These are phyloP conservation scores for Halcyon malimbica DNA, from an alignment of 2,113 vertebrate genomes.

Conservation along the genomic window DNA sequence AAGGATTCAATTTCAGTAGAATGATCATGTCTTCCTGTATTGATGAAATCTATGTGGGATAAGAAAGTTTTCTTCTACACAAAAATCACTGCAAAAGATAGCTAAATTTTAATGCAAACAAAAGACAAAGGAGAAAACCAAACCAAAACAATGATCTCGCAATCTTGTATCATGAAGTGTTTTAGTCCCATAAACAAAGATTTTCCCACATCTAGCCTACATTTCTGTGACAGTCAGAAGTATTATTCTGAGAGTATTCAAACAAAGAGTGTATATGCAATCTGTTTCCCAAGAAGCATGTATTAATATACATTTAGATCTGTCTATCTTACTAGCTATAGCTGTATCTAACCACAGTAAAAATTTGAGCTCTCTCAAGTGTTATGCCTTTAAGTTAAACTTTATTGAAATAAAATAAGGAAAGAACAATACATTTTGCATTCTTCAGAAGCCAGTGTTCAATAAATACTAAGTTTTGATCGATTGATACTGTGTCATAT, in stretches of 20 bases:
- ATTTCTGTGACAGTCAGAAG: not conserved
- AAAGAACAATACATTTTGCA: constrained; percentile 72
- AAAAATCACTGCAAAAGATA: not conserved
- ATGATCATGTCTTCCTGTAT: constrained; percentile 1
- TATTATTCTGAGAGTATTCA: not conserved
- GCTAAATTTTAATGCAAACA: not conserved
- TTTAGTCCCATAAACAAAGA: not conserved
- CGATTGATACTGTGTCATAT: constrained; percentile 84
- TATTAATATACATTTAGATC: constrained; percentile 29
- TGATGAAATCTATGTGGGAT: not conserved
- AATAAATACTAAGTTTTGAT: constrained; percentile 86
- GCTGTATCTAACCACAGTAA: constrained; percentile 23
- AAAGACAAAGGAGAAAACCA: not conserved
- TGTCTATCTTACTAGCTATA: constrained; percentile 21
- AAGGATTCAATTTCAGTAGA: constrained; percentile 25
- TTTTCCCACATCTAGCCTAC: not conserved
- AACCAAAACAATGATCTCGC: not conserved
- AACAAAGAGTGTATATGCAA: constrained; percentile 1
- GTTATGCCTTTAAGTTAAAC: constrained; percentile 80
- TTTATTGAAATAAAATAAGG: constrained; percentile 75
- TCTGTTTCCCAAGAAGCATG: not conserved
- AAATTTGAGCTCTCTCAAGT: constrained; percentile 46
- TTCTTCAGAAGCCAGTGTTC: constrained; percentile 77
- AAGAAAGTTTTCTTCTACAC: not conserved
- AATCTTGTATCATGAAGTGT: not conserved